A percentile compares a stretch with the other conserved stretches of the same genome.
phyloP scores from a whole-genome alignment of 2,888 invertebrate genomes.

The Beris morrisii region DNA sequence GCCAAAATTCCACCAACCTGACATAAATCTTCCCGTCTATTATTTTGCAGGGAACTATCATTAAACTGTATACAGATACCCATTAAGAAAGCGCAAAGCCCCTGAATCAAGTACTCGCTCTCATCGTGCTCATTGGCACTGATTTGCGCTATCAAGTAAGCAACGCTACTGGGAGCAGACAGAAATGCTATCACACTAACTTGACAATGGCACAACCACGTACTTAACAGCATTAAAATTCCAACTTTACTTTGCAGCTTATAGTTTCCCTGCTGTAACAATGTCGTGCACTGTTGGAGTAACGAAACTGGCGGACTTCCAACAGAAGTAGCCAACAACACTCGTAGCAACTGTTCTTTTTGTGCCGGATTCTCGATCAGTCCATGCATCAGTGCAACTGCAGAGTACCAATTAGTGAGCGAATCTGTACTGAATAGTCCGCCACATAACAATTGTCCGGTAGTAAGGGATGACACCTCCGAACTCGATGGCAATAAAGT shows the following conservation, averaged over 20 bases:
- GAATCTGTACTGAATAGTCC: slow-evolving; percentile 88
- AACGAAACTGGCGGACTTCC: slow-evolving; percentile 86
- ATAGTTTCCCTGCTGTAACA: slow-evolving; percentile 74
- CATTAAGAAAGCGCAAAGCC: slow-evolving; percentile 88
- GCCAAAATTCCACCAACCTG: slow-evolving; percentile 48
- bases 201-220: slow-evolving; percentile 85
- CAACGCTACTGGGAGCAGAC: slow-evolving; percentile 75
- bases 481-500: slow-evolving; percentile 87
- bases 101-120: slow-evolving; percentile 84
- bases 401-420: slow-evolving; percentile 93
- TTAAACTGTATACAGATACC: slow-evolving; percentile 91
- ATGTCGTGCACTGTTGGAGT: slow-evolving; percentile 82
- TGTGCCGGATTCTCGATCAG: slow-evolving; percentile 81
- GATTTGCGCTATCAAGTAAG: slow-evolving; percentile 80
- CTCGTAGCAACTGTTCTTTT: slow-evolving; percentile 88
- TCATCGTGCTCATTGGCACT: slow-evolving; percentile 87
- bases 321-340: slow-evolving; percentile 82
- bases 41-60: slow-evolving; percentile 75
- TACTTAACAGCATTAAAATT: slow-evolving; percentile 84
- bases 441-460: slow-evolving; percentile 89
- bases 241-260: slow-evolving; percentile 79
- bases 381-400: slow-evolving; percentile 87
- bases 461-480: slow-evolving; percentile 71
- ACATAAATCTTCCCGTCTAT: slow-evolving; percentile 75
- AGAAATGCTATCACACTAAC: slow-evolving; percentile 82